Conservation (phyloP, 2,113 vertebrate genomes). For the Brachyhypopomus occidentalis region DNA sequence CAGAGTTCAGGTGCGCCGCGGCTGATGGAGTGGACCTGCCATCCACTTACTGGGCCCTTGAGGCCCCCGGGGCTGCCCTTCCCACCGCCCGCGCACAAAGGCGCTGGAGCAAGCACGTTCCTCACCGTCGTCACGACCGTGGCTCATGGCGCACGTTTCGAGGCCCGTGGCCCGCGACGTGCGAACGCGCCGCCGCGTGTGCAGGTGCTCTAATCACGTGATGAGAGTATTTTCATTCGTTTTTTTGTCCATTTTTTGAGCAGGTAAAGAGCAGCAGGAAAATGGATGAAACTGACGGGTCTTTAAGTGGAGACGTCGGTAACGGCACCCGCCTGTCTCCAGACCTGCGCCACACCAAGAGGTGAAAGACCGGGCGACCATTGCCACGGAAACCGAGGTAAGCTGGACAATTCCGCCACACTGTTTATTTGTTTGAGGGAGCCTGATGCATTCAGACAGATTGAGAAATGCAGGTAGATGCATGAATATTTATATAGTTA, state of each 20-base stretch:
- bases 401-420: slow-evolving; percentile 38
- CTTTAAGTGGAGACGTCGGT: slow-evolving; percentile 15
- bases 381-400: slow-evolving; percentile 16
- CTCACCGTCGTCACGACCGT: background rate
- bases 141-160: background rate
- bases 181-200: too few species aligned
- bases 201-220: too few species aligned
- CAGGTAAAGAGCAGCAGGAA: background rate
- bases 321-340: slow-evolving; percentile 20
- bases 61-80: slow-evolving; percentile 54
- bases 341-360: slow-evolving; percentile 4
- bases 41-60: slow-evolving; percentile 59
- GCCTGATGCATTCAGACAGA: slow-evolving; percentile 12
- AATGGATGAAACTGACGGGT: background rate
- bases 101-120: slow-evolving; percentile 34
- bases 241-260: background rate
- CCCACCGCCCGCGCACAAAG: slow-evolving; percentile 47
- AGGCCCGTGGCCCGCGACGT: too few species aligned
- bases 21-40: slow-evolving; percentile 66
- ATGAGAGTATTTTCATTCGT: too few species aligned
- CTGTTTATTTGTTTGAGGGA: slow-evolving; percentile 42
- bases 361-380: background rate
- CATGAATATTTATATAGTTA: background rate
- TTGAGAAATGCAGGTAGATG: slow-evolving; percentile 45
- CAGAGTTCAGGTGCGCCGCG: slow-evolving; percentile 60